Percentiles rank a stretch among this genome's conserved stretches.
Evolutionary conservation across 2,888 invertebrate genomes (phyloP).

Genomic region (Euzetes globulus): DNA sequence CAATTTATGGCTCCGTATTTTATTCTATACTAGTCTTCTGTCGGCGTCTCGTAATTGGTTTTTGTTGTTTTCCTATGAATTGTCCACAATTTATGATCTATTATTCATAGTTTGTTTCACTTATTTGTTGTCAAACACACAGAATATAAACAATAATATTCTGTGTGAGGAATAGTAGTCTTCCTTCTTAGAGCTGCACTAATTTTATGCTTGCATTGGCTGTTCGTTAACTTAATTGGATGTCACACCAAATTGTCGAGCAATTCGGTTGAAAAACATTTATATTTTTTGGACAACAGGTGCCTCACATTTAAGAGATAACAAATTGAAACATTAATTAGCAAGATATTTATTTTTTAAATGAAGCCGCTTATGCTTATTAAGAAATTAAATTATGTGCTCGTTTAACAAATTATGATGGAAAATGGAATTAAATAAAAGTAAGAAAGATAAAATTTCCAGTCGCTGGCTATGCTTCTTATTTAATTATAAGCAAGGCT

Average conservation of each 20-base stretch:
- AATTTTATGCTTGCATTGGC: background rate
- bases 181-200: background rate
- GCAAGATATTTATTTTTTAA: too few relatives aligned
- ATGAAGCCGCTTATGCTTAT: too few relatives aligned
- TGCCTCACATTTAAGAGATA: background rate
- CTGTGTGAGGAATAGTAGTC: background rate
- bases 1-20: background rate
- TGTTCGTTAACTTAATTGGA: background rate
- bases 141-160: background rate
- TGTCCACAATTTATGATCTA: constrained; percentile 1
- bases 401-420: too few relatives aligned
- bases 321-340: background rate
- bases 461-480: too few relatives aligned
- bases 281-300: background rate
- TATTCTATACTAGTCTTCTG: background rate
- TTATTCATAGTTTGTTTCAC: constrained; percentile 9
- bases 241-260: background rate
- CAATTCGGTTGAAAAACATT: background rate
- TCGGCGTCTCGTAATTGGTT: background rate
- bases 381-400: too few relatives aligned
- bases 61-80: background rate
- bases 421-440: too few relatives aligned
- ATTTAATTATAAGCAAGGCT: too few relatives aligned
- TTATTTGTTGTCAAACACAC: constrained; percentile 3
- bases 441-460: too few relatives aligned